phyloP scores from a whole-genome alignment of 2,113 vertebrate genomes.

The Coptodon rendalli region DNA sequence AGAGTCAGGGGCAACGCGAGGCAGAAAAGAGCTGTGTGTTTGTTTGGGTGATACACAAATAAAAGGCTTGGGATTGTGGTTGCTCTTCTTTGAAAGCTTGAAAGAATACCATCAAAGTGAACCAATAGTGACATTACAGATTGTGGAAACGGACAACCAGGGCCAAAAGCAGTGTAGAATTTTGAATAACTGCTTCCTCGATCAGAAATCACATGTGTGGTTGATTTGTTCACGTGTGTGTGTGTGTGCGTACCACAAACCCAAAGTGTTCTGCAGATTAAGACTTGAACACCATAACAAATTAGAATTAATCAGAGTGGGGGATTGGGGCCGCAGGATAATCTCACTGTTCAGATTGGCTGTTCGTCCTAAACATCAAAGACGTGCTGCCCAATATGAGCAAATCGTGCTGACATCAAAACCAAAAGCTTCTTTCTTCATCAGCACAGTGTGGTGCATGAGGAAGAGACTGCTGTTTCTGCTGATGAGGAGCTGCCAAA shows the following conservation, averaged over 20 bases:
- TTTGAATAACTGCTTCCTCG: not conserved
- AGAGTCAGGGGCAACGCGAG: not conserved
- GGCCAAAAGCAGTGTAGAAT: not conserved
- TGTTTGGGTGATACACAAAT: not conserved
- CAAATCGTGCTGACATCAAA: not conserved
- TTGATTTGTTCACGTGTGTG: not conserved
- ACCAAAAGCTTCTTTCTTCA: not conserved
- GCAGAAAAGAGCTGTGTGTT: not conserved
- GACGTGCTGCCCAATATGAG: conserved; percentile 5
- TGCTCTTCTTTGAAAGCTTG: not conserved
- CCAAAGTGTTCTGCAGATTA: conserved; percentile 26
- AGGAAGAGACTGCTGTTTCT: conserved; percentile 13
- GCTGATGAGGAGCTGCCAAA: conserved; percentile 32
- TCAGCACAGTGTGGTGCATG: not conserved
- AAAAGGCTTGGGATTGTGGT: not conserved
- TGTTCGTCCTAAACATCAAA: conserved; percentile 43
- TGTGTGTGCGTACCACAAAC: not conserved
- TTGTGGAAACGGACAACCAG: not conserved
- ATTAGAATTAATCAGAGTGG: conserved; percentile 34
- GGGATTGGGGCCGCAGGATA: conserved; percentile 36
- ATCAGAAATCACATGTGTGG: not conserved
- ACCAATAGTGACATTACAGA: not conserved
- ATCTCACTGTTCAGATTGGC: conserved; percentile 46
- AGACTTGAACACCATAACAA: conserved; percentile 23
- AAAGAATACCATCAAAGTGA: not conserved